Conservation (phyloP, 2,797 vertebrate species). For the Neosilurus mollespiculum region DNA sequence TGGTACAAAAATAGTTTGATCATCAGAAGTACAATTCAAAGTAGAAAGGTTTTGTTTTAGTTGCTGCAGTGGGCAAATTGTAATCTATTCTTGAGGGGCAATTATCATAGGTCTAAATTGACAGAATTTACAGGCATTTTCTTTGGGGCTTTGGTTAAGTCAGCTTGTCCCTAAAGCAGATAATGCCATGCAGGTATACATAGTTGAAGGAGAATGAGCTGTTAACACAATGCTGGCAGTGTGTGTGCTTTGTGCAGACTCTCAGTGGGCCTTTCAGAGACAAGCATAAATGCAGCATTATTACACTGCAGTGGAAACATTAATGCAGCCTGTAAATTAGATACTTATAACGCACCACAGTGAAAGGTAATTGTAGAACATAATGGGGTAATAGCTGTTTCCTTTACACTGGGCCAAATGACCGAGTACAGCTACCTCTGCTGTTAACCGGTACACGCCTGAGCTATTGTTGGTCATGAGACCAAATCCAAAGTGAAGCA, state of each 20-base stretch:
- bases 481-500: slow-evolving; percentile 27
- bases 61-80: slow-evolving; percentile 33
- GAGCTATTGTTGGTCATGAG: slow-evolving; percentile 40
- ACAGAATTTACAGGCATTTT: slow-evolving; percentile 34
- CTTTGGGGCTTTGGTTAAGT: slow-evolving; percentile 40
- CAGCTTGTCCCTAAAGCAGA: slow-evolving; percentile 46
- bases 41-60: slow-evolving; percentile 16
- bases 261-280: slow-evolving; percentile 32
- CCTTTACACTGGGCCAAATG: slow-evolving; percentile 66
- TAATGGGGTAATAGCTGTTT: slow-evolving; percentile 68
- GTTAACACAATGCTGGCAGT: slow-evolving; percentile 47
- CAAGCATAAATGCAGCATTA: slow-evolving; percentile 69
- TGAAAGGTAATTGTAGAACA: slow-evolving; percentile 60
- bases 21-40: neutral
- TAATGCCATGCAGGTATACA: slow-evolving; percentile 53
- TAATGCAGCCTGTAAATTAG: slow-evolving; percentile 72
- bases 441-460: slow-evolving; percentile 49
- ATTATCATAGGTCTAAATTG: slow-evolving; percentile 21
- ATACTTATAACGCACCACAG: slow-evolving; percentile 66
- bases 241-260: slow-evolving; percentile 39
- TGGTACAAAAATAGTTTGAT: slow-evolving; percentile 3
- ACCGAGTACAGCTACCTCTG: slow-evolving; percentile 40
- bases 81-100: slow-evolving; percentile 15
- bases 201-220: slow-evolving; percentile 30
- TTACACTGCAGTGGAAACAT: slow-evolving; percentile 72